Percentiles rank a stretch among this genome's conserved stretches.
phyloP scores from a whole-genome alignment of 2,797 vertebrate genomes.

The Lepilemur ruficaudatus region DNA sequence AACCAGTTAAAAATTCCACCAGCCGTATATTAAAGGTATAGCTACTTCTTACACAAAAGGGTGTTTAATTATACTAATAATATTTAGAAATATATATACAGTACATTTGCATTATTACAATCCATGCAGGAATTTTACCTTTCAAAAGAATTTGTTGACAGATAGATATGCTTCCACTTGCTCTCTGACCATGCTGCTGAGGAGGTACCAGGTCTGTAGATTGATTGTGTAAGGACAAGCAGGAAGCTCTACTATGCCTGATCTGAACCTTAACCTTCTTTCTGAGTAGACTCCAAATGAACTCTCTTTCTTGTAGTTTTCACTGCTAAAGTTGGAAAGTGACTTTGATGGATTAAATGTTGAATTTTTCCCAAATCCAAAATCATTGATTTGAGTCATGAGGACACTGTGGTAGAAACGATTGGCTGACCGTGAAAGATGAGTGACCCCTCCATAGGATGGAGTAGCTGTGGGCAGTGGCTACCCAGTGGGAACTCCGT shows the following conservation, averaged over 20 bases:
- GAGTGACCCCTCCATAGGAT: fast-evolving
- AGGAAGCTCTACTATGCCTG: not conserved
- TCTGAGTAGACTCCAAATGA: not conserved
- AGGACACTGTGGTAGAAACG: not conserved
- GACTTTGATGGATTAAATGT: not conserved
- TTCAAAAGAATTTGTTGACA: not conserved
- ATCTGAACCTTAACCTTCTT: not conserved
- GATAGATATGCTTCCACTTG: not conserved
- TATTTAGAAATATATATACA: not conserved
- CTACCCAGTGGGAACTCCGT: not conserved
- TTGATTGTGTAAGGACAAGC: not conserved
- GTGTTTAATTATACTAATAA: not conserved
- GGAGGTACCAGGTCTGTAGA: not conserved
- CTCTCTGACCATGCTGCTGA: not conserved
- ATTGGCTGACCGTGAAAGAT: not conserved
- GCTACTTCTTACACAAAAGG: not conserved
- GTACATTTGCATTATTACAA: not conserved
- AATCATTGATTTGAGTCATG: not conserved
- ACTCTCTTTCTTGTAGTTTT: not conserved
- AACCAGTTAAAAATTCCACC: not conserved
- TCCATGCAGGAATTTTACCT: not conserved
- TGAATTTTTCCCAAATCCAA: not conserved
- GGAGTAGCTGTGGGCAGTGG: not conserved
- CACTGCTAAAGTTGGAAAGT: not conserved
- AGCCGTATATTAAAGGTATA: not conserved